phyloP scores from a whole-genome alignment of 2,797 vertebrate genomes.

The Rhabdophis nuchalis region DNA sequence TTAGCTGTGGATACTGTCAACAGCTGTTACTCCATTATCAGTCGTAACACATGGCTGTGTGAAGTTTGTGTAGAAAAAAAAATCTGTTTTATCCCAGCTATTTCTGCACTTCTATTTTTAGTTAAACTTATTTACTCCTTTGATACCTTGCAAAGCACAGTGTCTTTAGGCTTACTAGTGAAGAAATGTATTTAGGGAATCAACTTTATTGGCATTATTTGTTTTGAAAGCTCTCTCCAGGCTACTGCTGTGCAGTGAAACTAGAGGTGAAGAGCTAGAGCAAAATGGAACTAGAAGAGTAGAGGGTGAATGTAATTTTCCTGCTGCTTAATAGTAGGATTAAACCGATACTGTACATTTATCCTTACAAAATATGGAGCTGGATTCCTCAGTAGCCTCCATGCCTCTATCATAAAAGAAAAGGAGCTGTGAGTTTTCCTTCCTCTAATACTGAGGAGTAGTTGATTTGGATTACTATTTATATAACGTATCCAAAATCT shows the following conservation, averaged over 20 bases:
- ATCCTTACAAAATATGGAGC: not conserved
- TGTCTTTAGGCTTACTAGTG: not conserved
- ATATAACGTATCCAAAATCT: not conserved
- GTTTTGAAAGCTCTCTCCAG: not conserved
- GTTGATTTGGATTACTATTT: slow-evolving; percentile 5
- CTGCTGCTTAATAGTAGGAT: not conserved
- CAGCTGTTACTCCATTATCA: slow-evolving; percentile 29
- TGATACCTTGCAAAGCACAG: not conserved
- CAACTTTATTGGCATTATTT: not conserved
- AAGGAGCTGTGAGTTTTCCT: not conserved
- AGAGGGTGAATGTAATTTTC: not conserved
- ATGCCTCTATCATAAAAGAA: not conserved
- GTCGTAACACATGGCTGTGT: not conserved
- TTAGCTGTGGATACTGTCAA: slow-evolving; percentile 18
- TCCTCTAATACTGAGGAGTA: not conserved
- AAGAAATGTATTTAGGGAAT: not conserved
- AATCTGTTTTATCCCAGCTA: slow-evolving; percentile 25
- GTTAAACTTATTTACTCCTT: not conserved
- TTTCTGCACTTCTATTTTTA: slow-evolving; percentile 31
- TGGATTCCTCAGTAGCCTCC: not conserved
- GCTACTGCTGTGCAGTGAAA: not conserved
- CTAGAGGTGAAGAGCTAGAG: not conserved
- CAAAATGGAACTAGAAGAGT: not conserved
- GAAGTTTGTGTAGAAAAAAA: slow-evolving; percentile 27
- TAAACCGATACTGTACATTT: not conserved